A percentile compares a stretch with the other conserved stretches of the same genome.
These are phyloP conservation scores for Urocitellus parryii DNA, from an alignment of 2,113 vertebrate species.

Conservation along the genomic window DNA sequence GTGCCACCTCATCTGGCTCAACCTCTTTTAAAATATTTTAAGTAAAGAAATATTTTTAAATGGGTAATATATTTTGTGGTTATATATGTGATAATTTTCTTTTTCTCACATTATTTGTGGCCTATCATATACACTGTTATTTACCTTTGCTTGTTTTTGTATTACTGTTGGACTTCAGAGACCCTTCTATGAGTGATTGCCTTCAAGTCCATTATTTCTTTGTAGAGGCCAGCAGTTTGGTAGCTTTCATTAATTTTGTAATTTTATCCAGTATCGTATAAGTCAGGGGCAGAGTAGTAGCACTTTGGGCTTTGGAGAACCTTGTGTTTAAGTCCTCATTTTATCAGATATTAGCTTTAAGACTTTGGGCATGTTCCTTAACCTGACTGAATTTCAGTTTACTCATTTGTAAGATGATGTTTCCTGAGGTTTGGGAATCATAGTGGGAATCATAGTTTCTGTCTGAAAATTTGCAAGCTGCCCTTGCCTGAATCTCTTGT, in stretches of 20 bases:
- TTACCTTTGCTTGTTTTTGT: neutral
- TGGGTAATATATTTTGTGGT: neutral
- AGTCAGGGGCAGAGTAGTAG: conserved; percentile 42
- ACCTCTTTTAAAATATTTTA: neutral
- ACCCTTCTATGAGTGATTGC: conserved; percentile 8
- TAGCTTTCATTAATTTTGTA: conserved; percentile 27
- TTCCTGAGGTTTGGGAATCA: conserved; percentile 3
- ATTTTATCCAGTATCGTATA: conserved; percentile 35
- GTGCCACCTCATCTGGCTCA: neutral
- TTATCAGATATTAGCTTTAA: conserved; percentile 33
- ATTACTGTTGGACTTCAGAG: neutral
- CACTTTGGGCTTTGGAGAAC: neutral
- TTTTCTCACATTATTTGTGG: neutral
- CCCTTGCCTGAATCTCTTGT: neutral
- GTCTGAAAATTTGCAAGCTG: neutral
- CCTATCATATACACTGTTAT: neutral
- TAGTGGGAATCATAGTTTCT: conserved; percentile 41
- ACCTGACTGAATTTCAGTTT: conserved; percentile 14
- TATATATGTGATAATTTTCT: no score
- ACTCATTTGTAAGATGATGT: conserved; percentile 23
- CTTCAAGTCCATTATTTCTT: neutral
- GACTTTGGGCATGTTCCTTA: neutral
- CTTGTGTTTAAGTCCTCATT: conserved; percentile 45
- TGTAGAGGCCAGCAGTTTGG: conserved; percentile 6
- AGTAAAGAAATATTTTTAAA: neutral